Evolutionary conservation across 2,113 vertebrate genomes (phyloP).

Genomic region (Acanthochromis polyacanthus): DNA sequence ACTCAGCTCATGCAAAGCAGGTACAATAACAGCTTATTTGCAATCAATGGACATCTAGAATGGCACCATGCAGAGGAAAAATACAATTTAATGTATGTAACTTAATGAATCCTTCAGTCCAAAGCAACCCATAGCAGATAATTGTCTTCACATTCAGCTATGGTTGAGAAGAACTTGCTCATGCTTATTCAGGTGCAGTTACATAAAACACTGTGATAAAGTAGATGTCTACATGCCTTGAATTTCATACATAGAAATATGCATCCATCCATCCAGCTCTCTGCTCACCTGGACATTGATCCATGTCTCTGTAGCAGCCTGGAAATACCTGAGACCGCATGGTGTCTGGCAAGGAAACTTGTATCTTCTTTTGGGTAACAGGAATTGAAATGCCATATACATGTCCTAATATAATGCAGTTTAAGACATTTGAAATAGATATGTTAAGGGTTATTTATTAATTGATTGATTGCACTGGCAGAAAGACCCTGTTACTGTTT

Average conservation of each 20-base stretch:
- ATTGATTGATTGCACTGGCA: no score
- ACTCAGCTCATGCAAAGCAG: slow-evolving; percentile 40
- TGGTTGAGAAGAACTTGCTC: not conserved
- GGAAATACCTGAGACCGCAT: slow-evolving; percentile 21
- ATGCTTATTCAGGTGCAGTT: not conserved
- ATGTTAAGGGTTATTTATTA: no score
- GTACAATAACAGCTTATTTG: slow-evolving; percentile 52
- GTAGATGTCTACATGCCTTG: not conserved
- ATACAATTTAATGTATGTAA: slow-evolving; percentile 7
- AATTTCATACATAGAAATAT: slow-evolving; percentile 1
- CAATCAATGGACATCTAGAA: slow-evolving; percentile 52
- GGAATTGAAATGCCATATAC: no score
- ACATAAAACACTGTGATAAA: not conserved
- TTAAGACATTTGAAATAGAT: no score
- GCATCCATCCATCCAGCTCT: not conserved
- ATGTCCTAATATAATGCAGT: no score
- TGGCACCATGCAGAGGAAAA: slow-evolving; percentile 22
- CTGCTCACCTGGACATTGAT: not conserved
- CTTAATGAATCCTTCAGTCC: slow-evolving; percentile 4
- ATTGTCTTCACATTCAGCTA: slow-evolving; percentile 10
- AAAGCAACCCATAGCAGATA: slow-evolving; percentile 1
- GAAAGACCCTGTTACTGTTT: no score
- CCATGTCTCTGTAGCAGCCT: not conserved
- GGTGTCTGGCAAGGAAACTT: not conserved
- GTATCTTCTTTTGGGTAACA: not conserved